A percentile compares a stretch with the other conserved stretches of the same genome.
phyloP scores from a whole-genome alignment of 2,797 vertebrate genomes.

The Rhyacichthys aspro region DNA sequence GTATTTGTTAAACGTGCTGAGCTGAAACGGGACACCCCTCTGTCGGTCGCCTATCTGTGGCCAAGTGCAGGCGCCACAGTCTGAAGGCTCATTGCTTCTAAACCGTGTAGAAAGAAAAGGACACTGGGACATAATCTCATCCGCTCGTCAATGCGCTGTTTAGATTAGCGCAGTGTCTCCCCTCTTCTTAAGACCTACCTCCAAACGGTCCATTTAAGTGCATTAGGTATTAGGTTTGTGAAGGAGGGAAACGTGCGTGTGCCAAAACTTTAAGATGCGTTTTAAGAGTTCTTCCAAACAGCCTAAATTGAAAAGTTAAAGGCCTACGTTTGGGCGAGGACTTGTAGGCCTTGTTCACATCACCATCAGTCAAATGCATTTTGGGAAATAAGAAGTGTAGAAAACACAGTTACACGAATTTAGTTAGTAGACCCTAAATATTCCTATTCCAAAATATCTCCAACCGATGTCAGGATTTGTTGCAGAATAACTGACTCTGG shows the following conservation, averaged over 20 bases:
- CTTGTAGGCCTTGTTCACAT: too few relatives aligned
- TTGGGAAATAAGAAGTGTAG: too few relatives aligned
- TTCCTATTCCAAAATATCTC: too few relatives aligned
- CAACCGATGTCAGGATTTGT: too few relatives aligned
- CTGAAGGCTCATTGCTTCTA: constrained; percentile 73
- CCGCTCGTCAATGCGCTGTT: constrained; percentile 77
- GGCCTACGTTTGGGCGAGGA: too few relatives aligned
- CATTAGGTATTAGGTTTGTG: constrained; percentile 14
- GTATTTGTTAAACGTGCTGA: constrained; percentile 40
- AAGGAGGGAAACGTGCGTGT: constrained; percentile 4
- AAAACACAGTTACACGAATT: too few relatives aligned
- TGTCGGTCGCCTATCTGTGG: constrained; percentile 55
- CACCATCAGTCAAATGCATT: too few relatives aligned
- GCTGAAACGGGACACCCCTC: constrained; percentile 67
- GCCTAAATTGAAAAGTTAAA: too few relatives aligned
- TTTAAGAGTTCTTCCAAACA: too few relatives aligned
- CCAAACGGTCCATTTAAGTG: constrained; percentile 55
- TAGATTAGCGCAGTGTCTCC: constrained; percentile 72
- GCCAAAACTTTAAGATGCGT: neutral
- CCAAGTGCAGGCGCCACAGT: constrained; percentile 79
- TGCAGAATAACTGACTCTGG: too few relatives aligned
- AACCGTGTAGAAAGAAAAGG: constrained; percentile 76
- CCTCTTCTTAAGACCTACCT: constrained; percentile 54
- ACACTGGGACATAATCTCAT: constrained; percentile 78
- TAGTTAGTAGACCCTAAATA: too few relatives aligned